Evolutionary conservation across 1,140 invertebrate species (phyloP).

Genomic region (Caenorhabditis remanei): DNA sequence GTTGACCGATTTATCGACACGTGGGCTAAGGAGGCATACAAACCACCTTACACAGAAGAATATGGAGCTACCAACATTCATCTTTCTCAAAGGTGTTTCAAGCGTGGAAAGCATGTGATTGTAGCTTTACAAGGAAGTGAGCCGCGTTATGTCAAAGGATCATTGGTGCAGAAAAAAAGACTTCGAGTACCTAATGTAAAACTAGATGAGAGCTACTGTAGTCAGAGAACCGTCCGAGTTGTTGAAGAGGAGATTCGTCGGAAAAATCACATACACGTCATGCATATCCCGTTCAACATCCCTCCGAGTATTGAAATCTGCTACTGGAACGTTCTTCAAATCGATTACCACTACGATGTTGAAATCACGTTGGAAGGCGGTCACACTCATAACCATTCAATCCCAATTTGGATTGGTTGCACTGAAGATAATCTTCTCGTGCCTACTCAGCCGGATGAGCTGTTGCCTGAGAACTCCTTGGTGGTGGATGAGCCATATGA

Average conservation of each 20-base stretch:
- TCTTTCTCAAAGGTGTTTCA: constrained; percentile 62
- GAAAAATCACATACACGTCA: constrained; percentile 35
- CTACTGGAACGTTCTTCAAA: constrained; percentile 66
- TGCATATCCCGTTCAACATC: constrained; percentile 63
- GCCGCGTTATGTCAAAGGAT: constrained; percentile 25
- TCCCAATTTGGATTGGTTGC: constrained; percentile 66
- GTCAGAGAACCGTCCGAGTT: constrained; percentile 58
- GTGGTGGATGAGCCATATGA: constrained; percentile 35
- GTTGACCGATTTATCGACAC: constrained; percentile 65
- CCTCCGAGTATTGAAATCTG: constrained; percentile 64
- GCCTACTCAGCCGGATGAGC: constrained; percentile 15
- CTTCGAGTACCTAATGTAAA: constrained; percentile 60
- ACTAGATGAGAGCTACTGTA: constrained; percentile 61
- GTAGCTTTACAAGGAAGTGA: constrained; percentile 58
- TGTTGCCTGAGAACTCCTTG: not conserved
- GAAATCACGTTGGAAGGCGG: constrained; percentile 62
- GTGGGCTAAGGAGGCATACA: constrained; percentile 63
- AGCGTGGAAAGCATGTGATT: constrained; percentile 63
- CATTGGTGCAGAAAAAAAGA: constrained; percentile 60
- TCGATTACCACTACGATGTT: constrained; percentile 58
- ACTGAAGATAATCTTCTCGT: constrained; percentile 63
- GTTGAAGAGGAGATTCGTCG: constrained; percentile 49
- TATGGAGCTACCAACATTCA: constrained; percentile 58
- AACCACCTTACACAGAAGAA: constrained; percentile 57
- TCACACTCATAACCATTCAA: constrained; percentile 61